These are phyloP conservation scores for Plagiodera versicolora DNA, from an alignment of 2,888 invertebrate species.

Conservation along the genomic window DNA sequence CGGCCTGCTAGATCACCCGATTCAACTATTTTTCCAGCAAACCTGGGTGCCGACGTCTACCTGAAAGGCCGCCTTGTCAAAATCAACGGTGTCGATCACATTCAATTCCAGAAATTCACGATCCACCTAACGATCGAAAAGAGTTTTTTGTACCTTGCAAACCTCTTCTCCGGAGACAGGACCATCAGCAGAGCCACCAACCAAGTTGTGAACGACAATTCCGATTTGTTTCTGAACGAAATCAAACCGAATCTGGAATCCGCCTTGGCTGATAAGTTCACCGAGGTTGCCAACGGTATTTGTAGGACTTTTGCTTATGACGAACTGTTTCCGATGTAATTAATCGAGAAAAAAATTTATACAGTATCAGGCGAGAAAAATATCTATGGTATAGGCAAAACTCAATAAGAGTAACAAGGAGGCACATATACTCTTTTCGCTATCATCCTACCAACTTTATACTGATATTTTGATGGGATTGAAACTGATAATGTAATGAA, in stretches of 20 bases:
- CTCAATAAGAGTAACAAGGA: no score
- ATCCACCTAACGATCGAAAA: constrained; percentile 64
- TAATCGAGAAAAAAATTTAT: no score
- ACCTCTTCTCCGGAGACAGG: constrained; percentile 69
- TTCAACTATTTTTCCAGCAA: constrained; percentile 57
- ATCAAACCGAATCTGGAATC: constrained; percentile 67
- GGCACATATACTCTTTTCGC: no score
- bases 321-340: constrained; percentile 63
- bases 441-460: no score
- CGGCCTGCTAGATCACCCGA: no score
- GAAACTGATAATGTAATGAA: no score
- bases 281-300: constrained; percentile 70
- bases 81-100: constrained; percentile 61
- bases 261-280: constrained; percentile 66
- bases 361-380: no score
- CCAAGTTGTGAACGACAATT: constrained; percentile 68
- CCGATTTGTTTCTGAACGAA: constrained; percentile 67
- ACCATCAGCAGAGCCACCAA: constrained; percentile 66
- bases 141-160: constrained; percentile 64
- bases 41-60: constrained; percentile 66
- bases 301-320: constrained; percentile 69
- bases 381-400: no score
- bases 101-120: constrained; percentile 67
- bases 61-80: constrained; percentile 64
- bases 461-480: no score